These are phyloP conservation scores for Elymnias hypermnestra DNA, from an alignment of 1,140 invertebrate species.

Conservation along the genomic window DNA sequence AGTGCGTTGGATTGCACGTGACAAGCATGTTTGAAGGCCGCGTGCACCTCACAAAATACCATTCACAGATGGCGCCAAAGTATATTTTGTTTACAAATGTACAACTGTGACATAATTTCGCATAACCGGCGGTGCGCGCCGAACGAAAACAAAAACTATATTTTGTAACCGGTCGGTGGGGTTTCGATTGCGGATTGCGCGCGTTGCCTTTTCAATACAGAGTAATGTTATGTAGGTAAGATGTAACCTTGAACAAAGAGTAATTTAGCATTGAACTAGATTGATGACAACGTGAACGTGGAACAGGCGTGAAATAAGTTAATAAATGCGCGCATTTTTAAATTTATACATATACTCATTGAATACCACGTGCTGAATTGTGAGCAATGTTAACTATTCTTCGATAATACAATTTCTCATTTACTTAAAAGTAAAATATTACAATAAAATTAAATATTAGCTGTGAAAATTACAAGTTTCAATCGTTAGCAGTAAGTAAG, in stretches of 20 bases:
- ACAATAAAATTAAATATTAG: too few species aligned
- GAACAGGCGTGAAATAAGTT: slow-evolving; percentile 6
- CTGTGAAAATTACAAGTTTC: too few species aligned
- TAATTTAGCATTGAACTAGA: slow-evolving; percentile 14
- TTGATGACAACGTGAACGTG: neutral
- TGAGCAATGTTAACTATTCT: too few species aligned
- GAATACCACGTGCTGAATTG: too few species aligned
- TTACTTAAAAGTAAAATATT: too few species aligned
- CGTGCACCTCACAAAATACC: slow-evolving; percentile 9
- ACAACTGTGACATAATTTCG: slow-evolving; percentile 55
- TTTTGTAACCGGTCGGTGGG: slow-evolving; percentile 27
- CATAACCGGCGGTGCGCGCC: slow-evolving; percentile 27
- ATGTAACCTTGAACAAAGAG: slow-evolving; percentile 20
- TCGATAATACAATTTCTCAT: too few species aligned
- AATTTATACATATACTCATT: too few species aligned
- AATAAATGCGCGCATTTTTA: neutral
- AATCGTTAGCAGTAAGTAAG: too few species aligned
- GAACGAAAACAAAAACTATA: slow-evolving; percentile 34
- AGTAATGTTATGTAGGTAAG: slow-evolving; percentile 1
- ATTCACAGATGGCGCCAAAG: slow-evolving; percentile 41
- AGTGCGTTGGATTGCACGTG: slow-evolving; percentile 41
- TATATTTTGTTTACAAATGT: slow-evolving; percentile 46
- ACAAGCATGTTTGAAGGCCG: slow-evolving; percentile 36
- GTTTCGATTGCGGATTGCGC: slow-evolving; percentile 4
- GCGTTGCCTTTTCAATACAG: neutral